These are phyloP conservation scores for Polydesmus complanatus DNA, from an alignment of 2,888 invertebrate genomes.

Conservation along the genomic window DNA sequence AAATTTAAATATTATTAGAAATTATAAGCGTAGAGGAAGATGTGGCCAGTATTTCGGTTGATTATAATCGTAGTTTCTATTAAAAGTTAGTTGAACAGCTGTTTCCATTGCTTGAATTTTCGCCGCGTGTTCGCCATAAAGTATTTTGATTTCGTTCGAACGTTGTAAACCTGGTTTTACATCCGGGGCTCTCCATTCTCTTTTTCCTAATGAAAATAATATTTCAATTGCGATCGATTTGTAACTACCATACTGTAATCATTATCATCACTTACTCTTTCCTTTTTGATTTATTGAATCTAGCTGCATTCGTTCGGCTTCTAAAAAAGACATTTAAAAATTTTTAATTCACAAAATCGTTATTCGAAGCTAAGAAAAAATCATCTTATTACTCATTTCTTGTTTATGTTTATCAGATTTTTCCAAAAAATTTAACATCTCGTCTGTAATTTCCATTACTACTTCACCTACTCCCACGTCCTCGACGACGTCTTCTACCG, in stretches of 20 bases:
- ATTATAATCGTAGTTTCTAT: slow-evolving; percentile 44
- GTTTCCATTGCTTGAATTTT: slow-evolving; percentile 60
- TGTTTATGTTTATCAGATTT: slow-evolving; percentile 43
- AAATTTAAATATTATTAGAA: too few relatives aligned
- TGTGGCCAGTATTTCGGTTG: slow-evolving; percentile 58
- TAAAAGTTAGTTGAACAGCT: slow-evolving; percentile 49
- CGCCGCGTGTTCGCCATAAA: slow-evolving; percentile 52
- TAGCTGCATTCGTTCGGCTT: slow-evolving; percentile 6
- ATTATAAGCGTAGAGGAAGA: slow-evolving; percentile 45
- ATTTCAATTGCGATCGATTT: neutral
- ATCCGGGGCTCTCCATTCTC: slow-evolving; percentile 22
- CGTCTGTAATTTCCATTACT: slow-evolving; percentile 47
- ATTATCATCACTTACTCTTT: neutral
- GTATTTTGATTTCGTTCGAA: slow-evolving; percentile 28
- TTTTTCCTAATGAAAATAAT: neutral
- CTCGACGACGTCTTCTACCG: neutral
- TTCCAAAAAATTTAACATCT: slow-evolving; percentile 47
- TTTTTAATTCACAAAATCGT: neutral
- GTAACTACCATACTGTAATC: too few relatives aligned
- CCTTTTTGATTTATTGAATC: too few relatives aligned
- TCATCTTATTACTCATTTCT: slow-evolving; percentile 29
- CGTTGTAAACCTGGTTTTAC: slow-evolving; percentile 28
- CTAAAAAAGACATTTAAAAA: neutral
- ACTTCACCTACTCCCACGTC: slow-evolving; percentile 22
- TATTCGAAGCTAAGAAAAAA: neutral